Base-by-base conservation (phyloP, 2,113 vertebrate species). In the Pungitius pungitius region DNA sequence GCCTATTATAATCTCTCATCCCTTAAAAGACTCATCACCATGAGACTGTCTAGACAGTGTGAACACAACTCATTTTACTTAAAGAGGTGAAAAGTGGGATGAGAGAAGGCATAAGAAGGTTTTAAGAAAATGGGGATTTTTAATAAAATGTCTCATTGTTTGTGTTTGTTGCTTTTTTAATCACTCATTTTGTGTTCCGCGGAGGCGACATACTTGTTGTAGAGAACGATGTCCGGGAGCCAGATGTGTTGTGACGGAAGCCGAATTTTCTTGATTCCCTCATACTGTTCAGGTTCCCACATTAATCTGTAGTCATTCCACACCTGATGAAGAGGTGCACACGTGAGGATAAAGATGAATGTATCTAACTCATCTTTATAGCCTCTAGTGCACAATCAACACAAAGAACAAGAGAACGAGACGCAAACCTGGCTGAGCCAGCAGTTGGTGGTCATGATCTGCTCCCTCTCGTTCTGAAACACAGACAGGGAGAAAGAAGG, bases 391-490 rank as follows among this genome's bases (percentile, higher is more conserved):
- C 51, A 52, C 51, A 52, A 22, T 52, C 22, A 52, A 14, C 24
- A 26, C 22, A 33, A 67, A 59, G 15, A 54, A 62, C 0, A 54
- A 45, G 43, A 27, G 55, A 2, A 24, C 5, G 1, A 52, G 51
- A 49, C 65, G 82, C 81, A 45, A 77, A 95, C 94, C 92, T 95
- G 94, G 59, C 90, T 88, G 40, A 94, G 92, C 94, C 94, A 95
- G 63, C 93, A 94, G 78, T 95, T 95, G 54, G 94, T 95, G 66
- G 94, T 94, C 94, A 95, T 95, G 59, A 95, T 95, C 89, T 95
- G 94, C 62, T 95, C 94, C 56, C 94, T 90, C 75, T 94, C 94
- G n/a, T 95, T 95, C 94, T 95, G 89, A 81, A 92, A 89, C 43
- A 87, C 51, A 85, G 20, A 72, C 35, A 69, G n/a, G 61, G 15